Base-by-base conservation (phyloP, 2,797 vertebrate genomes). In the Tangara arthus region DNA sequence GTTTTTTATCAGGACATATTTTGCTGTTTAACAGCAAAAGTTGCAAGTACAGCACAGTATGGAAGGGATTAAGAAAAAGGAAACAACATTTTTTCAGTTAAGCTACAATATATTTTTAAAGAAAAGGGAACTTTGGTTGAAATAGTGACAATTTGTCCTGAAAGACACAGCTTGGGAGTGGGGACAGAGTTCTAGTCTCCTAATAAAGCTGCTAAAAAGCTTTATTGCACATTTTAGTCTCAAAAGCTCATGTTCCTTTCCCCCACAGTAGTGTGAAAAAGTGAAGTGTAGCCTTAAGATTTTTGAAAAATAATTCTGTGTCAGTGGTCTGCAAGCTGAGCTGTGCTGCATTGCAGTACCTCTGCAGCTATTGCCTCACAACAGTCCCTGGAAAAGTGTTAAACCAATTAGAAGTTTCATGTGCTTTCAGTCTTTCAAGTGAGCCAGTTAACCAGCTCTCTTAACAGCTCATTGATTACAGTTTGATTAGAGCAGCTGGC, bases 281-380 rank as follows among this genome's bases (percentile, higher is more conserved):
- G n/a, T 59, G 26, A 79, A 82, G 32, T 12, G 11, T 26, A 78
- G 47, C 77, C 72, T 47, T 42, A 46, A 90, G 77, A 56, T 59
- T 79, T 90, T 70, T 79, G 32, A 18, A 41, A 90, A 89, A 50
- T 28, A 11, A 11, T 8, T 89, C 50, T 8, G 11, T 46, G 30
- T 32, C 59, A 57, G 34, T 79, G 82, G 47, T 82, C 63, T 76
- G 71, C 24, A 11, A 87, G 82, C 46, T 34, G 79, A 28, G 2
- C 32, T 75, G 59, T 93, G 50, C 89, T 95, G 73, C 87, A 94
- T 70, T 97, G 90, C 93, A 97, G 96, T 94, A 82, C 57, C 89
- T 88, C 82, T 95, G 95, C 83, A 97, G 94, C 61, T 94, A 19
- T 71, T 87, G 44, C 61, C 89, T 84, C 80, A 3, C 73, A 86